A percentile compares a stretch with the other conserved stretches of the same genome.
Conservation (phyloP, 2,113 vertebrate genomes). For the Pelecanus crispus region DNA sequence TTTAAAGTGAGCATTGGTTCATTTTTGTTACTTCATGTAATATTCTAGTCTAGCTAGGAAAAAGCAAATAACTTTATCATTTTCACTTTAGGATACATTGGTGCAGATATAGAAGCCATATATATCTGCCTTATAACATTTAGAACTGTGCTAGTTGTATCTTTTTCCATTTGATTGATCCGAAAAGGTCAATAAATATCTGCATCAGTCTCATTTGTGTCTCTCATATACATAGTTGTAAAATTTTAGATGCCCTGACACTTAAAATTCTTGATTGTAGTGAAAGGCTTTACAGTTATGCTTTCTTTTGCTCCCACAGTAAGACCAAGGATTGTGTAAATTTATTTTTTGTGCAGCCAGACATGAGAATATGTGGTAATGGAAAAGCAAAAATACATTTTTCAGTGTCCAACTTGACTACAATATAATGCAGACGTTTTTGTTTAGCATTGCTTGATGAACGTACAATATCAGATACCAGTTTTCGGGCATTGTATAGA, state of each 20-base stretch:
- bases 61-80: background rate
- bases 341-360: background rate
- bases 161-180: background rate
- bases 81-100: background rate
- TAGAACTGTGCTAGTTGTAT: background rate
- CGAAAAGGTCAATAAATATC: background rate
- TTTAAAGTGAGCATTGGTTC: background rate
- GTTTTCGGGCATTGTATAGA: background rate
- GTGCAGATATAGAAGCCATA: background rate
- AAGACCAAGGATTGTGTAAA: background rate
- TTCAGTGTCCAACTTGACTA: background rate
- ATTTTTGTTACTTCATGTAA: background rate
- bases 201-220: background rate
- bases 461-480: background rate
- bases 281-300: background rate
- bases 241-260: background rate
- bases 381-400: background rate
- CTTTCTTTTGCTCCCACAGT: background rate
- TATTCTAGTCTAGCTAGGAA: background rate
- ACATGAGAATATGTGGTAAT: background rate
- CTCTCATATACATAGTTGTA: background rate
- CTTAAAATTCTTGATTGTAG: background rate
- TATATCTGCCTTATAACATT: background rate
- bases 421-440: background rate
- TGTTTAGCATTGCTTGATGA: background rate